A percentile compares a stretch with the other conserved stretches of the same genome.
These are phyloP conservation scores for Chaetorhynchus papuensis DNA, from an alignment of 2,113 vertebrate genomes.

Conservation along the genomic window DNA sequence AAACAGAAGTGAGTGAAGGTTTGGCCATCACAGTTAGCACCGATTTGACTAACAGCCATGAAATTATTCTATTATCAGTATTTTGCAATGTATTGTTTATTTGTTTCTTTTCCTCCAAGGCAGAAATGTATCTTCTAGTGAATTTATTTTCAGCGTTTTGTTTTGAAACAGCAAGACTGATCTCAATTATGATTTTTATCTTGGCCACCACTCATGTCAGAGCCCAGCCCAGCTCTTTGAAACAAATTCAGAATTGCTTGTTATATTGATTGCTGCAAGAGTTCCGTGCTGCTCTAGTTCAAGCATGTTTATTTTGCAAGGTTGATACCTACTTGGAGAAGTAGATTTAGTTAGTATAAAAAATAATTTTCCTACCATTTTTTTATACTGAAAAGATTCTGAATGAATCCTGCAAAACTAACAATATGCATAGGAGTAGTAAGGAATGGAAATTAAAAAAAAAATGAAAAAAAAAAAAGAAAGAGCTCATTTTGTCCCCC, in stretches of 20 bases:
- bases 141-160: neutral
- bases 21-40: neutral
- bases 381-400: neutral
- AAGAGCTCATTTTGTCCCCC: neutral
- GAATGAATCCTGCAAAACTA: neutral
- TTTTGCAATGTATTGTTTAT: neutral
- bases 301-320: neutral
- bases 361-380: neutral
- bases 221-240: neutral
- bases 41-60: neutral
- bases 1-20: neutral
- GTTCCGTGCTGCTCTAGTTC: neutral
- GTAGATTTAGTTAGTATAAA: neutral
- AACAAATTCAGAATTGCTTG: neutral
- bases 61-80: neutral
- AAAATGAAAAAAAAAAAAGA: neutral
- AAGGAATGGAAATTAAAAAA: neutral
- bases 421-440: neutral
- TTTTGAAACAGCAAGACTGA: neutral
- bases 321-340: neutral
- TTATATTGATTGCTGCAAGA: neutral
- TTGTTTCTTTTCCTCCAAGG: neutral
- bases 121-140: neutral
- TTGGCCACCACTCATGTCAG: neutral
- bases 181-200: conserved; percentile 25